phyloP scores from a whole-genome alignment of 1,140 invertebrate genomes.

The Sinella curviseta region DNA sequence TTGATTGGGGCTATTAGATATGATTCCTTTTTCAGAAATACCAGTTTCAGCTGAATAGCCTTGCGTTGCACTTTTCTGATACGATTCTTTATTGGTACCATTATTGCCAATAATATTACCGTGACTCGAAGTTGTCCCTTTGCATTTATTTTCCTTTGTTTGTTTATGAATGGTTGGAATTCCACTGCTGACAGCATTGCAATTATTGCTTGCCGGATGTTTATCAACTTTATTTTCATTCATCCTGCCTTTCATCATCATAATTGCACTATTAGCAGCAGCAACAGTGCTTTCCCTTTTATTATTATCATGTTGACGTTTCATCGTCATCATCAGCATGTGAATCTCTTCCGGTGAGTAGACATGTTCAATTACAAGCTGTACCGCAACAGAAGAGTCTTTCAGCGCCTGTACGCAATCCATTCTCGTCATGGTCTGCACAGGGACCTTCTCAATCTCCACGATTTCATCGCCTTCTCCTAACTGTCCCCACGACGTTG shows the following conservation, averaged over 20 bases:
- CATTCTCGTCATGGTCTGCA: slow-evolving; percentile 76
- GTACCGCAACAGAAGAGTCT: slow-evolving; percentile 77
- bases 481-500: slow-evolving; percentile 74
- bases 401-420: slow-evolving; percentile 82
- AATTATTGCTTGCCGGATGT: neutral
- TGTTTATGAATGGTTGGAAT: neutral
- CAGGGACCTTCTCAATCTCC: slow-evolving; percentile 73
- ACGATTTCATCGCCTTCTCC: slow-evolving; percentile 85
- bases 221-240: neutral
- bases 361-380: slow-evolving; percentile 68
- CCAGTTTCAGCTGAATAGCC: neutral
- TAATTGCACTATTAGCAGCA: too few species aligned
- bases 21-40: slow-evolving; percentile 12
- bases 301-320: too few species aligned
- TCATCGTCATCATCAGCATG: too few species aligned
- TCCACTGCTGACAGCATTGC: neutral
- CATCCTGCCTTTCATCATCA: too few species aligned
- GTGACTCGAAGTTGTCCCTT: neutral
- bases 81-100: neutral
- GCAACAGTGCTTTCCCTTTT: neutral
- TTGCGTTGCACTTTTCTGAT: neutral
- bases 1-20: slow-evolving; percentile 11
- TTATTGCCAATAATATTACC: too few species aligned
- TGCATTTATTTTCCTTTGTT: neutral
- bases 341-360: slow-evolving; percentile 52